A percentile compares a stretch with the other conserved stretches of the same genome.
These are phyloP conservation scores for Lithophane leautieri DNA, from an alignment of 2,888 invertebrate species.

Conservation along the genomic window DNA sequence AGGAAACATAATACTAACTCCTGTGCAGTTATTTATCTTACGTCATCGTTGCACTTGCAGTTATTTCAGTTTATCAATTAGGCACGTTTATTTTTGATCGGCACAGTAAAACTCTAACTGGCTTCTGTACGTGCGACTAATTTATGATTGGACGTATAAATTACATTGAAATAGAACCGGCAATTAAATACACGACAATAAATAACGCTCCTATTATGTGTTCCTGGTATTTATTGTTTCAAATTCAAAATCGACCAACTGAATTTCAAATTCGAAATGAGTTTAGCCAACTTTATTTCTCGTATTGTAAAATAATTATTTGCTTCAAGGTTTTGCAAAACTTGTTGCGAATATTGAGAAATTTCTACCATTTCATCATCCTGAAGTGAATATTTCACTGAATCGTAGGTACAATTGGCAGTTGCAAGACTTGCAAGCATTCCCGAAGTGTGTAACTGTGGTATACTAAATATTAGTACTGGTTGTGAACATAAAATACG, in stretches of 20 bases:
- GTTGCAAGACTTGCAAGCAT: conserved; percentile 22
- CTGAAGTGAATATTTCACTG: conserved; percentile 36
- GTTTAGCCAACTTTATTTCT: conserved; percentile 65
- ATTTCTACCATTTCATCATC: conserved; percentile 52
- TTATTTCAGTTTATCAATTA: conserved; percentile 48
- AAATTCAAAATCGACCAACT: conserved; percentile 71
- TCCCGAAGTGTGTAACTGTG: conserved; percentile 25
- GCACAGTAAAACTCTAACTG: conserved; percentile 58
- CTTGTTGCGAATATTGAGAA: conserved; percentile 54
- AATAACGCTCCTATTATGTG: conserved; percentile 74
- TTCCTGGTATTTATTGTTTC: conserved; percentile 73
- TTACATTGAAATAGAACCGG: conserved; percentile 78
- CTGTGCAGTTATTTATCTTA: conserved; percentile 30
- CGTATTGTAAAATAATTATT: conserved; percentile 61
- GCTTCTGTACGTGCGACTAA: conserved; percentile 73
- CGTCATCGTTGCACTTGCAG: conserved; percentile 40
- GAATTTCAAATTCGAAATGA: conserved; percentile 61
- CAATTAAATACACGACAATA: conserved; percentile 77
- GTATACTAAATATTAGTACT: conserved; percentile 47
- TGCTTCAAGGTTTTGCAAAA: conserved; percentile 57
- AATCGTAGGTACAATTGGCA: conserved; percentile 24
- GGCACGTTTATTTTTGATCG: conserved; percentile 54
- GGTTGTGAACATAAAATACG: conserved; percentile 68
- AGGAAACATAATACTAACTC: conserved; percentile 52
- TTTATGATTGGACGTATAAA: conserved; percentile 77